Evolutionary conservation across 2,797 vertebrate species (phyloP), one percentile per base, ranked within the genome.

Genomic region (Mus caroli): DNA sequence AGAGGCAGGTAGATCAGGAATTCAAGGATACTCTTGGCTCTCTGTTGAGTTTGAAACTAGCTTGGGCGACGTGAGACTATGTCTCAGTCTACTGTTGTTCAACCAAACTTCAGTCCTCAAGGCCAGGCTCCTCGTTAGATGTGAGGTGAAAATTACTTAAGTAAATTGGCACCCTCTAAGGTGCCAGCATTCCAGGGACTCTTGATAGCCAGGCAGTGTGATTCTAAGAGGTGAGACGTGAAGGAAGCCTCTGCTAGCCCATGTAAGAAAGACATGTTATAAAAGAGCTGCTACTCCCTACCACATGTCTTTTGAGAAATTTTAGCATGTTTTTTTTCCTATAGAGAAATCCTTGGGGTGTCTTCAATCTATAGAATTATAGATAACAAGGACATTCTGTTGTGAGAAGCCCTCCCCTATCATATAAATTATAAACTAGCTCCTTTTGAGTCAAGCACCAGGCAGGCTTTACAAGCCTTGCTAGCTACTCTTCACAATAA

Each of bases 371-470:
- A 43, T 26, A 46, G 43, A 96, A 90, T 89, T 62, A 52, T 6
- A 90, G 90, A 77, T 11, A 64, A 71, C 14, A 80, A 0, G 1
- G 60, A 94, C 75, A 31, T 19, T 93, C 90, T 50, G 2, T 84
- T 73, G 46, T 31, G 79, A 77, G 62, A 89, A 64, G 71, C 34
- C 80, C 73, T 93, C 73, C 58, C 40, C 54, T 67, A 69, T 56
- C 54, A 37, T 6, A 73, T 40, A 71, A 91, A 86, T 83, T 50
- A 92, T 89, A 82, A 92, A 73, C 78, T 37, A 79, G 24, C 52
- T 88, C 58, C 75, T 93, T 90, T 71, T 64, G 77, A 97, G 85
- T 69, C 85, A 93, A 88, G 75, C 73, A 85, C 46, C 34, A 28
- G 24, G 20, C 76, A 90, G 60, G 52, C 73, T 86, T 94, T 73